phyloP scores from a whole-genome alignment of 2,797 vertebrate species.

The Netta rufina region DNA sequence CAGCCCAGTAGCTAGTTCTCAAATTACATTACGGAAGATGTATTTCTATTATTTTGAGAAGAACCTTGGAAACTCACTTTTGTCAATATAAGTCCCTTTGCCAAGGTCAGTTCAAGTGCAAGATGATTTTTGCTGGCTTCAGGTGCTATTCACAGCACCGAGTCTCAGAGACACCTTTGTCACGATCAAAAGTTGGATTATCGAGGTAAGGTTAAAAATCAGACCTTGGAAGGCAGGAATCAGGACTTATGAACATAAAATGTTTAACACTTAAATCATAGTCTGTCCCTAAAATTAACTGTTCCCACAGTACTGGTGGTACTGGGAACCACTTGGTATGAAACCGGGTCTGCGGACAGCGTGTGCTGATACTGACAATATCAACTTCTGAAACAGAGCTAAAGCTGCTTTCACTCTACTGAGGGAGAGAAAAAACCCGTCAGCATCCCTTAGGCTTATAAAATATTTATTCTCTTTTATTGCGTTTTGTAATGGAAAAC shows the following conservation, averaged over 20 bases:
- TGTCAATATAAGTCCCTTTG: not conserved
- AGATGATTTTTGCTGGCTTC: not conserved
- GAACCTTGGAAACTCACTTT: not conserved
- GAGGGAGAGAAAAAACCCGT: not conserved
- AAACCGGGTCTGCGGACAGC: not conserved
- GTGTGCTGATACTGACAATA: not conserved
- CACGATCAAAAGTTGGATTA: not conserved
- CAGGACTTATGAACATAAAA: not conserved
- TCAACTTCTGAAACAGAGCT: not conserved
- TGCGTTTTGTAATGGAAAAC: conserved; percentile 29
- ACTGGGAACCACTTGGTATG: not conserved
- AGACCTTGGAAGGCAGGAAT: not conserved
- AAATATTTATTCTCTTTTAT: conserved; percentile 47
- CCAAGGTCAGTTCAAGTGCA: conserved; percentile 32
- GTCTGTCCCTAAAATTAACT: not conserved
- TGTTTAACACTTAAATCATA: not conserved
- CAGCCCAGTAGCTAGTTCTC: conserved; percentile 37
- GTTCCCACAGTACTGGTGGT: fast-evolving
- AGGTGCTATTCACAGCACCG: not conserved
- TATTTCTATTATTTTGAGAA: not conserved
- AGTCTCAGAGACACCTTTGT: not conserved
- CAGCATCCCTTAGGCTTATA: not conserved
- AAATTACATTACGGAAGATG: conserved; percentile 31
- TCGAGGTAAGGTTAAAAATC: not conserved
- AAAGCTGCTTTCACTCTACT: not conserved